phyloP scores from a whole-genome alignment of 2,888 invertebrate genomes.

The Mechanitis messenoides region DNA sequence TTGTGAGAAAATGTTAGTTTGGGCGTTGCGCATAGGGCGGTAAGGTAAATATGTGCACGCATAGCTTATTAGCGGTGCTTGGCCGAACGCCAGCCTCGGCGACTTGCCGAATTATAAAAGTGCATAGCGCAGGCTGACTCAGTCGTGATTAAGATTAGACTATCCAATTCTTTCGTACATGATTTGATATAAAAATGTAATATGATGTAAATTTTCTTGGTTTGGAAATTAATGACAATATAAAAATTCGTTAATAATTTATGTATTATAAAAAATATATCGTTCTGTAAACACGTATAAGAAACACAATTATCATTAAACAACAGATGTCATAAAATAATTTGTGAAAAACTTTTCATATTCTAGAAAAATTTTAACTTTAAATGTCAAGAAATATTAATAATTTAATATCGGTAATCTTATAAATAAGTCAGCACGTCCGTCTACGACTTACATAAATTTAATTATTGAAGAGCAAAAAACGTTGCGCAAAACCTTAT shows the following conservation, averaged over 20 bases:
- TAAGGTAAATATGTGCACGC: constrained; percentile 40
- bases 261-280: no score
- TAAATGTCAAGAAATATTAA: no score
- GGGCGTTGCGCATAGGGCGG: constrained; percentile 14
- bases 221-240: background rate
- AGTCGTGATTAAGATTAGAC: constrained; percentile 51
- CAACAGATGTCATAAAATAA: no score
- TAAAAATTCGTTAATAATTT: no score
- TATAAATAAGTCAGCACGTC: background rate
- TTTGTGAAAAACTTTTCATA: no score
- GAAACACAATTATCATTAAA: no score
- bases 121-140: constrained; percentile 41
- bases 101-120: constrained; percentile 39
- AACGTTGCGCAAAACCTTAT: constrained; percentile 12
- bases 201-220: background rate
- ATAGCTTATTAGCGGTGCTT: constrained; percentile 46
- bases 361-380: no score
- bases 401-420: no score
- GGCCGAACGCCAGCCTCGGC: constrained; percentile 39
- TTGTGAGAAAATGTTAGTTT: constrained; percentile 21
- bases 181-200: background rate
- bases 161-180: constrained; percentile 11
- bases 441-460: background rate
- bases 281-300: no score
- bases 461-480: constrained; percentile 2